A percentile compares a stretch with the other conserved stretches of the same genome.
phyloP scores from a whole-genome alignment of 1,140 invertebrate species.

The Hypothenemus hampei region DNA sequence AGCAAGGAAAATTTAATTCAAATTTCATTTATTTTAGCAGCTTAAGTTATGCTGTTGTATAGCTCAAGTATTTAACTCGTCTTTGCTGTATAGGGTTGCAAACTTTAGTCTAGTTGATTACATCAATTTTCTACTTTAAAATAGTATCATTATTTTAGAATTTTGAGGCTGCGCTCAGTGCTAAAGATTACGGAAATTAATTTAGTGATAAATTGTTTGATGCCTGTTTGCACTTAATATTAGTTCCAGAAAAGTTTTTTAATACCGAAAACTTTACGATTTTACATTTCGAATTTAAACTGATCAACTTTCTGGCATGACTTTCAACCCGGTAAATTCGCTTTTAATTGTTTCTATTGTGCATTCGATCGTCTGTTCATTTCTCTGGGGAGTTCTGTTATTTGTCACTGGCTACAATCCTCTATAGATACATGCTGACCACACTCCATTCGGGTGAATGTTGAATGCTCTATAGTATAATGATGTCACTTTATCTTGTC shows the following conservation, averaged over 20 bases:
- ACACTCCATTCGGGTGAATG: constrained; percentile 2
- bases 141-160: not conserved
- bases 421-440: constrained; percentile 12
- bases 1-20: constrained; percentile 18
- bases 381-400: constrained; percentile 10
- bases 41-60: constrained; percentile 8
- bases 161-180: not conserved
- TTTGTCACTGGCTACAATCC: constrained; percentile 15
- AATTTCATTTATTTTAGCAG: constrained; percentile 16
- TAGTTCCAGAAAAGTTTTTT: too few species aligned
- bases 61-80: constrained; percentile 10
- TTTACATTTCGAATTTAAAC: not conserved
- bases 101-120: constrained; percentile 2
- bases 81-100: not conserved
- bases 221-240: too few species aligned
- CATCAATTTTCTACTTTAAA: constrained; percentile 11
- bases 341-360: constrained; percentile 22
- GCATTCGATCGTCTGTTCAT: constrained; percentile 6
- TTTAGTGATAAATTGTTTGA: not conserved
- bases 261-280: too few species aligned
- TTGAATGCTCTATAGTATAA: constrained; percentile 14
- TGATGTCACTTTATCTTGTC: constrained; percentile 15
- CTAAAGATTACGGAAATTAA: constrained; percentile 7
- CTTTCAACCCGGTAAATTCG: constrained; percentile 3
- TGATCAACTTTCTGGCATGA: not conserved